phyloP scores from a whole-genome alignment of 1,140 invertebrate genomes.

The Schlechtendalia chinensis region DNA sequence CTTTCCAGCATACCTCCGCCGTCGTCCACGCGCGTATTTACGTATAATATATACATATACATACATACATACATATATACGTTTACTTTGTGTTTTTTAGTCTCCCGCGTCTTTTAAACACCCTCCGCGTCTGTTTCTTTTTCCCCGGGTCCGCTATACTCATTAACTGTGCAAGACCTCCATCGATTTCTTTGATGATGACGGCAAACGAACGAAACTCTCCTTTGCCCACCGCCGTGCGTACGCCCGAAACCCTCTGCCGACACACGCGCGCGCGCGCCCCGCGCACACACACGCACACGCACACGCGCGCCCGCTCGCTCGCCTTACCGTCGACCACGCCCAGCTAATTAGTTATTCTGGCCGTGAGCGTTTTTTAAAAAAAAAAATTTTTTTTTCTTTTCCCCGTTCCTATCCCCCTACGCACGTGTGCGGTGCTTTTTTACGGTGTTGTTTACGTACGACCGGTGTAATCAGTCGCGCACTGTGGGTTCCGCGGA shows the following conservation, averaged over 20 bases:
- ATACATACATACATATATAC: conserved; percentile 6
- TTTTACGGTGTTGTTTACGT: not conserved
- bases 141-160: conserved; percentile 48
- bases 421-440: not conserved
- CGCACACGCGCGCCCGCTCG: not conserved
- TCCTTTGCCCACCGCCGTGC: conserved; percentile 1
- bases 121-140: conserved; percentile 48
- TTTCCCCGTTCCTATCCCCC: not conserved
- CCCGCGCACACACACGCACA: conserved; percentile 5
- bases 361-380: conserved; percentile 41
- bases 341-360: conserved; percentile 50
- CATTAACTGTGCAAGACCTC: conserved; percentile 50
- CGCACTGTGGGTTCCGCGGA: no score
- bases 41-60: conserved; percentile 9
- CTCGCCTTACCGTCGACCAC: conserved; percentile 24
- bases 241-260: no score
- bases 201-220: conserved; percentile 49
- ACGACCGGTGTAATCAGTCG: no score
- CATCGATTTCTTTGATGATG: conserved; percentile 50
- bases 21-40: conserved; percentile 25
- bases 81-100: conserved; percentile 50
- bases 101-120: conserved; percentile 49
- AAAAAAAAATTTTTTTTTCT: no score
- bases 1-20: not conserved
- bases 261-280: no score